Base-by-base conservation (phyloP, 2,888 invertebrate genomes). In the Punctoribates punctum region DNA sequence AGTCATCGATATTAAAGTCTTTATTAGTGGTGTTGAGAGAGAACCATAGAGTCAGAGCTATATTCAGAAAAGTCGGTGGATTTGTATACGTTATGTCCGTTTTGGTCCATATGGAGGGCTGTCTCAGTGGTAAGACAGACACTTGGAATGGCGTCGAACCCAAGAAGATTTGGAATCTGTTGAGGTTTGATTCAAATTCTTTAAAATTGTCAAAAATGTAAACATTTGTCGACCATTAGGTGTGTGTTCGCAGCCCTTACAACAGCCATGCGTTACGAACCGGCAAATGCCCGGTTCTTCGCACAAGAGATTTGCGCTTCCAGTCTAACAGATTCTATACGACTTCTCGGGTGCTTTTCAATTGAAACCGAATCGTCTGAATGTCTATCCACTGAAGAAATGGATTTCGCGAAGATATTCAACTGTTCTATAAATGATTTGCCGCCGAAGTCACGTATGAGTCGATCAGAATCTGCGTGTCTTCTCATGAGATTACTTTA, bases 201-300 rank as follows among this genome's bases (percentile, higher is more conserved):
- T 34, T 34, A 6, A 34, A 34, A 34, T 8, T 34, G 34, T 8
- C 15, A 46, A 46, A 46, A 8, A 46, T 46, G 46, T 51, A n/a
- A 51, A n/a, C 51, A 4, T 15, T 46, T n/a, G n/a, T n/a, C n/a
- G n/a, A n/a, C n/a, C n/a, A 34, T 84, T 34, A 81, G 92, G 82
- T 90, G 93, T 76, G 94, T 96, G 13, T 96, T 97, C 85, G 93
- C 94, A 83, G 95, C 96, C 0, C 89, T 99, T 80, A 93, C 94
- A 78, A 94, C 96, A 0, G 96, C 97, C 1, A 98, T 99, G 98
- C 88, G 99, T 81, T 99, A 96, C 83, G 99, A 99, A 84, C 99
- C 99, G 1, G 97, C 97, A 0, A 99, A 99, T 84, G 98, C 98
- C 0, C 96, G 96, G 84, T 95, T 96, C 86, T 99, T 99, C 86